Evolutionary conservation across 2,113 vertebrate genomes (phyloP), one percentile per base, ranked within the genome.

Genomic region (Callaeas wilsoni): DNA sequence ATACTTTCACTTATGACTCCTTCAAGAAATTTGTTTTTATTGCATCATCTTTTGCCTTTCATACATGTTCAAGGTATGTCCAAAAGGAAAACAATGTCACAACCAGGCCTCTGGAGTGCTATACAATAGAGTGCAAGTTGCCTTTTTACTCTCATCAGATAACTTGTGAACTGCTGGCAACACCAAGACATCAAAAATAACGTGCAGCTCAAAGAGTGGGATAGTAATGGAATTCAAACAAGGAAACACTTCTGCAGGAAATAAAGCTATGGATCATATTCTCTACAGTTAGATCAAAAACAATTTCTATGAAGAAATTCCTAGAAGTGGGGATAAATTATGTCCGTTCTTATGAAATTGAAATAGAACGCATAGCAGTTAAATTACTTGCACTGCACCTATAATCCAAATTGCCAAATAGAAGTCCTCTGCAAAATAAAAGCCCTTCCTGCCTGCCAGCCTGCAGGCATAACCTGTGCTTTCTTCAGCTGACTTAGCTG

Each of bases 321-420:
- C 41, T 41, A n/a, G 26, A 81, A 49, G 46, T 13, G 17, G 70
- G 47, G 30, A 62, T 39, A 84, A 78, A 79, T 17, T 20, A 69
- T 30, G 23, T 12, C 64, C 6, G 9, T 29, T 59, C 47, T 55
- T 19, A 71, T 1, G 2, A 46, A 52, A 53, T 1, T 22, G 0
- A 1, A 16, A 47, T 9, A 62, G 47, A 62, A 52, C 12, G 27
- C 52, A 37, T 13, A 73, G 55, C 42, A 59, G 37, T 63, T 84
- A 10, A 26, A 27, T 35, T 23, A 63, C 53, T 46, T 77, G 69
- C 74, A 50, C 17, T 64, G 60, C 46, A 55, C 35, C 57, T 50
- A 16, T 14, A 79, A 62, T 23, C 50, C 30, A 53, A 69, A 83
- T 11, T 44, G 21, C 47, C 68, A 39, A 44, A 16, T 0, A 65